Base-by-base conservation (phyloP, 37 sponge, comb jelly and placozoan genomes). In the Bolinopsis microptera region DNA sequence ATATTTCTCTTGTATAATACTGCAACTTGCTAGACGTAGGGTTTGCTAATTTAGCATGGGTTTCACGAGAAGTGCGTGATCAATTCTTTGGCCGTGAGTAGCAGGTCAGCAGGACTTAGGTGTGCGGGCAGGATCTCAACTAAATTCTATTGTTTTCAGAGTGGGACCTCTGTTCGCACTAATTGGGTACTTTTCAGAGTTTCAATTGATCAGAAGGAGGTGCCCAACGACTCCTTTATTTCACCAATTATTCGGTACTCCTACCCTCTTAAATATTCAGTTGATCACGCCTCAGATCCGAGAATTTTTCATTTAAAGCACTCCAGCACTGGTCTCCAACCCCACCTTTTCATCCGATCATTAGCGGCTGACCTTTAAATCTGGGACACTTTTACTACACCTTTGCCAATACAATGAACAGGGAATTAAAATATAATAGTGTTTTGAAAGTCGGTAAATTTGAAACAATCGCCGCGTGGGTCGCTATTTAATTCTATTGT, bases 391-490 rank as follows among this genome's bases (percentile, higher is more conserved):
- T 48, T 5, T 48, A 48, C 61, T 48, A 48, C 61, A 48, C 61
- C 61, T 48, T 48, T 13, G 13, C 9, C 61, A 5, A 48, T 48
- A 48, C 61, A 48, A 48, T 48, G 61, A 13, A 13, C 61, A 48
- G 61, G 61, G 61, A 48, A 48, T 48, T 48, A 48, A 48, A 48
- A 48, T 48, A 48, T 48, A 48, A 48, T 48, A 48, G 61, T 48
- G 61, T 48, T 48, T 48, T 48, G 61, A 48, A 48, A 48, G 61
- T 48, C 61, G 61, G 61, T 48, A 48, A 77, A 77, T 77, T 77
- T 13, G 36, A 32, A 32, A 77, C 80, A 77, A 77, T 77, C 1
- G 80, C 18, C 80, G 80, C 80, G 80, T 77, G 80, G 36, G 13
- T 48, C 61, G 5, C 5, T 13, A 18, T 5, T 48, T 48, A 48